Conservation (phyloP, 2,113 vertebrate species). For the Nothoprocta pentlandii region DNA sequence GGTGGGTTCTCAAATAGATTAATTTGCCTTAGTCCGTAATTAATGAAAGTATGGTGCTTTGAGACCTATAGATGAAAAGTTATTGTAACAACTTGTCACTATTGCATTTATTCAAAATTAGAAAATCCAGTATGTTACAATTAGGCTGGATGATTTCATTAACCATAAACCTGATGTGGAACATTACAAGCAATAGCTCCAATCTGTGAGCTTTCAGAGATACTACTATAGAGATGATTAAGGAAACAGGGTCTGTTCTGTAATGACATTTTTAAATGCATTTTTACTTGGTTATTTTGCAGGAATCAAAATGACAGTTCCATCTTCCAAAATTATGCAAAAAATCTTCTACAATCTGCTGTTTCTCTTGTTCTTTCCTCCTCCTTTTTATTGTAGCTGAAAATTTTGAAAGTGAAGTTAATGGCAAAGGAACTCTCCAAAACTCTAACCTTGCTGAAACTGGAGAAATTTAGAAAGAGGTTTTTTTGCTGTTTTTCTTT, state of each 20-base stretch:
- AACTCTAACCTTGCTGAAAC: not conserved
- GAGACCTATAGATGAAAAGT: not conserved
- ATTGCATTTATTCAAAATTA: not conserved
- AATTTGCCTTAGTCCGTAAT: not conserved
- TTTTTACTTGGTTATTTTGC: not conserved
- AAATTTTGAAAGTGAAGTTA: not conserved
- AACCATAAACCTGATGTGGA: not conserved
- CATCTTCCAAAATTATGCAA: constrained; percentile 2
- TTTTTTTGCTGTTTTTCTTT: no score
- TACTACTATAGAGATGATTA: not conserved
- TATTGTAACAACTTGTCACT: not conserved
- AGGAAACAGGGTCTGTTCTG: not conserved
- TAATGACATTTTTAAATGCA: not conserved
- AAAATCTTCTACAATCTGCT: not conserved
- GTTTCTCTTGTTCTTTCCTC: not conserved
- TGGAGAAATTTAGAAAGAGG: not conserved
- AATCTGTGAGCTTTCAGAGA: not conserved
- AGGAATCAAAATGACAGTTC: not conserved
- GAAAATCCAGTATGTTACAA: not conserved
- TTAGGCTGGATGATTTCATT: constrained; percentile 31
- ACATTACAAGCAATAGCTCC: rapidly evolving
- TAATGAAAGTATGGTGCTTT: not conserved
- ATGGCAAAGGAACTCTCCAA: not conserved
- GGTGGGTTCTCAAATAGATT: not conserved
- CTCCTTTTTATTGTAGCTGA: not conserved